Conservation (phyloP, 2,113 vertebrate species). For the Maccullochella peelii region DNA sequence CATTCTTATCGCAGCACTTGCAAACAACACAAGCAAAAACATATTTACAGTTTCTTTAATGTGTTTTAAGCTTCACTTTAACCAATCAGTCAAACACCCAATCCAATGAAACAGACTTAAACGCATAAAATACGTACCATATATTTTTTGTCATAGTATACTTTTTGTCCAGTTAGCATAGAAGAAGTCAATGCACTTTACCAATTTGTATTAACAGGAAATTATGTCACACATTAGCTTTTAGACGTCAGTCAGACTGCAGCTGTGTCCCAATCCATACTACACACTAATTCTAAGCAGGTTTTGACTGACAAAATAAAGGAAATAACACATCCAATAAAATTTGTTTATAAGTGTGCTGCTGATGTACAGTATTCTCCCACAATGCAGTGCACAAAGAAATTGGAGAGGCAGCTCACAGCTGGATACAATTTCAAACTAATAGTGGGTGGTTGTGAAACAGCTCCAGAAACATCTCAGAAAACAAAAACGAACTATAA, state of each 20-base stretch:
- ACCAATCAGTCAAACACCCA: background rate
- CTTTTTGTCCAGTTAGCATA: background rate
- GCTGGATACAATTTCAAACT: slow-evolving; percentile 23
- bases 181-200: background rate
- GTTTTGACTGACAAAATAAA: background rate
- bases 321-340: background rate
- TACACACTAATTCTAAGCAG: background rate
- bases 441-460: background rate
- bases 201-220: background rate
- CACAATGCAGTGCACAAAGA: slow-evolving; percentile 9
- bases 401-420: background rate
- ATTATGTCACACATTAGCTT: background rate
- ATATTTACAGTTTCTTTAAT: slow-evolving; percentile 10
- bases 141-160: background rate
- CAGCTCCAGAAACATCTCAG: background rate
- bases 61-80: slow-evolving; percentile 7
- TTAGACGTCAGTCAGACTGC: background rate
- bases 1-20: slow-evolving; percentile 35
- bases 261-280: background rate
- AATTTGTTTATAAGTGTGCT: background rate
- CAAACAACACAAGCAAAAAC: slow-evolving; percentile 37
- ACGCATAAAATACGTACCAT: background rate
- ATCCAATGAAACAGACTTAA: background rate
- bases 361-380: background rate
- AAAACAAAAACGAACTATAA: background rate